These are phyloP conservation scores for Enteromius paludinosus DNA, from an alignment of 2,797 vertebrate genomes.

Conservation along the genomic window DNA sequence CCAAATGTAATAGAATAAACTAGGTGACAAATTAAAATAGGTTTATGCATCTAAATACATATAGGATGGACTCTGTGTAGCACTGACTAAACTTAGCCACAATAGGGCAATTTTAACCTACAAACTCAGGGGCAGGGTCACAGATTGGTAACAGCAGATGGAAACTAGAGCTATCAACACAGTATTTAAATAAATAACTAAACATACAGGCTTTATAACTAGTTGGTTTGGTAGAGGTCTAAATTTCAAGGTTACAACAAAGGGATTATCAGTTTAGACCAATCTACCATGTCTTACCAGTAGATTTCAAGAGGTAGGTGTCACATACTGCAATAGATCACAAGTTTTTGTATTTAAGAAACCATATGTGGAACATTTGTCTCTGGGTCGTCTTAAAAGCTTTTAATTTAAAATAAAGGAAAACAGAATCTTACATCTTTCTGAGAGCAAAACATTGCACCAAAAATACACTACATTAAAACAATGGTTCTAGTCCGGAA, in stretches of 20 bases:
- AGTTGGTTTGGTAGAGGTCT: background rate
- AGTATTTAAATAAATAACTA: constrained; percentile 20
- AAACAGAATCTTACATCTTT: constrained; percentile 10
- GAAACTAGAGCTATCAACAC: background rate
- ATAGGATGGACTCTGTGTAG: background rate
- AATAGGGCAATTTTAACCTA: background rate
- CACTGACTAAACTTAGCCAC: background rate
- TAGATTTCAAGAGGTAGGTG: constrained; percentile 54
- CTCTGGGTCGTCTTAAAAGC: constrained; percentile 46
- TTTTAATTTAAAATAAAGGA: constrained; percentile 45
- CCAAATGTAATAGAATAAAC: background rate
- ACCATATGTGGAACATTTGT: constrained; percentile 42
- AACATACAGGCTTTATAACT: constrained; percentile 19
- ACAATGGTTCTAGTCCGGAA: constrained; percentile 34
- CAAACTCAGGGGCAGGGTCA: background rate
- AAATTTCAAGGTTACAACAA: background rate
- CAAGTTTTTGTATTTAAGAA: constrained; percentile 29
- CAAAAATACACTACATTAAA: constrained; percentile 34
- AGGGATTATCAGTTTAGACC: background rate
- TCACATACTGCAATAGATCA: constrained; percentile 42
- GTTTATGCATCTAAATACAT: background rate
- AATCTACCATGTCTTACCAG: constrained; percentile 26
- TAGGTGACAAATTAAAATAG: background rate
- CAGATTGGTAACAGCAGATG: constrained; percentile 11
- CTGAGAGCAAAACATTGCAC: constrained; percentile 48